Conservation (phyloP, 2,113 vertebrate species). For the Cottus gobio region DNA sequence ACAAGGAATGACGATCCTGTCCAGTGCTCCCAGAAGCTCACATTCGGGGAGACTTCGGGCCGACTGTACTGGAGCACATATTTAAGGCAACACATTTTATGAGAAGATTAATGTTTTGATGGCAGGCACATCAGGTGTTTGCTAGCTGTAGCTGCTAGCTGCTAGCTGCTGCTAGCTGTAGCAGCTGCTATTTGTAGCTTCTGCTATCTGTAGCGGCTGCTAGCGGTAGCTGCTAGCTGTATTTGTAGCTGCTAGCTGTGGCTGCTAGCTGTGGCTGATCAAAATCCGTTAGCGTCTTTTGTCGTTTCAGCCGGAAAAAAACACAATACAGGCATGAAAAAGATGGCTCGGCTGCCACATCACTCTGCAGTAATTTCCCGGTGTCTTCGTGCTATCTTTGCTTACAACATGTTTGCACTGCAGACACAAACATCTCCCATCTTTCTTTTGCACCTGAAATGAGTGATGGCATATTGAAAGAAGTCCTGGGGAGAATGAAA, state of each 20-base stretch:
- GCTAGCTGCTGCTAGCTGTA: not conserved
- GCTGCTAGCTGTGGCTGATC: not conserved
- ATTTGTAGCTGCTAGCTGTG: too few species aligned
- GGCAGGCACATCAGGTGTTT: too few species aligned
- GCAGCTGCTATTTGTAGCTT: too few species aligned
- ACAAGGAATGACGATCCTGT: too few species aligned
- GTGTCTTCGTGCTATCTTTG: not conserved
- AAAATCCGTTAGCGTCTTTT: not conserved
- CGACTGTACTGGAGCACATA: too few species aligned
- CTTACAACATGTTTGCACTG: slow-evolving; percentile 44
- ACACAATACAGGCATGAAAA: slow-evolving; percentile 13
- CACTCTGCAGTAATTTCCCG: slow-evolving; percentile 16
- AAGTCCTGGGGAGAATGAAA: slow-evolving; percentile 53
- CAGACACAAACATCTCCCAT: slow-evolving; percentile 30
- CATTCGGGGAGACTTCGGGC: too few species aligned
- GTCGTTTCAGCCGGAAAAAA: not conserved
- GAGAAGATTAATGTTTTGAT: too few species aligned
- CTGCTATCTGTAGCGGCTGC: too few species aligned
- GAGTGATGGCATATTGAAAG: slow-evolving; percentile 58
- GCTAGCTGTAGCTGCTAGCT: too few species aligned
- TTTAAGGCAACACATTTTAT: too few species aligned
- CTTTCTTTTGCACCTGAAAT: slow-evolving; percentile 51
- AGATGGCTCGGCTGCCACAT: slow-evolving; percentile 1
- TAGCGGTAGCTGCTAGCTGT: too few species aligned
- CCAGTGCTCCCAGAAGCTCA: too few species aligned